Conservation (phyloP, 2,888 invertebrate genomes). For the Meandrusa payeni region DNA sequence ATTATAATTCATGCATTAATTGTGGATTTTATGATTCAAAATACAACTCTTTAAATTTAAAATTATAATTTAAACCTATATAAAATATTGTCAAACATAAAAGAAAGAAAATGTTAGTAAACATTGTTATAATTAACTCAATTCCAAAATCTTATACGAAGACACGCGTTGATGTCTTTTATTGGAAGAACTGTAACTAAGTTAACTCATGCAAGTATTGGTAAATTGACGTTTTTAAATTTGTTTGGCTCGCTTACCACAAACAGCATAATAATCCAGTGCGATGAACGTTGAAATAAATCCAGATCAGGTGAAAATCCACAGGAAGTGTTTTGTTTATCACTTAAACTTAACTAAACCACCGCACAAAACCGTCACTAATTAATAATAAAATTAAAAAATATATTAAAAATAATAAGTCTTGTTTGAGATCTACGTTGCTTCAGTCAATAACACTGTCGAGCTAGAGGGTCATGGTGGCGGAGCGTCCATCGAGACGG, state of each 20-base stretch:
- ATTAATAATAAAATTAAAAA: constrained; percentile 32
- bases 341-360: constrained; percentile 67
- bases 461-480: constrained; percentile 57
- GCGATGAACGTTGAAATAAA: constrained; percentile 43
- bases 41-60: too few relatives aligned
- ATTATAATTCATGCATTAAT: too few relatives aligned
- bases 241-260: constrained; percentile 50
- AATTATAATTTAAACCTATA: too few relatives aligned
- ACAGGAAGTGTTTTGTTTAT: constrained; percentile 52
- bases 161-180: constrained; percentile 76
- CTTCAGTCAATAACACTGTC: constrained; percentile 70
- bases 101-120: not conserved
- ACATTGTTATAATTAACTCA: not conserved
- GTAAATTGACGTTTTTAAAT: too few relatives aligned
- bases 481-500: constrained; percentile 57
- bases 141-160: constrained; percentile 15
- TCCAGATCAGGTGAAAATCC: constrained; percentile 58
- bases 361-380: constrained; percentile 71
- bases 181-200: constrained; percentile 38
- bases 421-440: constrained; percentile 79
- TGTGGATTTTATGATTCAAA: too few relatives aligned
- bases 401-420: constrained; percentile 62
- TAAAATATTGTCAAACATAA: not conserved
- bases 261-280: constrained; percentile 49
- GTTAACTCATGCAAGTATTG: too few relatives aligned